Conservation (phyloP, 2,888 invertebrate species). For the Drosophila gaucha region DNA sequence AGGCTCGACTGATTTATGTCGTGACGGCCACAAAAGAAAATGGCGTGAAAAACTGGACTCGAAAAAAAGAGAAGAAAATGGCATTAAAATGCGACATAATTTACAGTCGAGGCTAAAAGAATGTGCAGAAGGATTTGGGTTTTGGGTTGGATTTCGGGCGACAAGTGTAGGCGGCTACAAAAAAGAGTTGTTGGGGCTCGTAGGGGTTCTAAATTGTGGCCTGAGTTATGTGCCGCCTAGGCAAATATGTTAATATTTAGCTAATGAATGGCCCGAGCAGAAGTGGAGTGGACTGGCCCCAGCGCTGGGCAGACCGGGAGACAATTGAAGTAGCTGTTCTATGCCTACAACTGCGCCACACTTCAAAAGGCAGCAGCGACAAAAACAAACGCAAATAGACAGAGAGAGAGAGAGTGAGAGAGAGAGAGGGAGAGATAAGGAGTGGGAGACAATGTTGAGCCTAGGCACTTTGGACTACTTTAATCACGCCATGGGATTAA, state of each 20-base stretch:
- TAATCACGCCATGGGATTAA: slow-evolving; percentile 81
- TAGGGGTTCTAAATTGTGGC: slow-evolving; percentile 52
- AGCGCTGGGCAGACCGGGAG: slow-evolving; percentile 26
- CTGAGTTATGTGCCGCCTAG: slow-evolving; percentile 64
- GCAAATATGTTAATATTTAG: slow-evolving; percentile 78
- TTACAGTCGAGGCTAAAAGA: slow-evolving; percentile 51
- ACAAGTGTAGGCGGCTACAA: slow-evolving; percentile 28
- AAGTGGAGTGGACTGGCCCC: background rate
- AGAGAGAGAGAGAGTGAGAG: background rate
- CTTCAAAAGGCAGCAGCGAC: slow-evolving; percentile 53
- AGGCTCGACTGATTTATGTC: slow-evolving; percentile 63
- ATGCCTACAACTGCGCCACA: slow-evolving; percentile 26
- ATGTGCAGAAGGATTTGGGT: slow-evolving; percentile 16
- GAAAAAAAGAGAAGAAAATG: slow-evolving; percentile 4
- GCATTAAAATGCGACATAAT: slow-evolving; percentile 66
- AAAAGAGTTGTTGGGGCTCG: slow-evolving; percentile 39
- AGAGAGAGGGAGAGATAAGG: background rate
- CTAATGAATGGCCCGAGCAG: slow-evolving; percentile 63
- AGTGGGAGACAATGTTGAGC: slow-evolving; percentile 12
- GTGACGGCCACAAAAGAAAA: slow-evolving; percentile 31
- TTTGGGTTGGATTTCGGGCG: slow-evolving; percentile 8
- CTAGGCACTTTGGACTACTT: slow-evolving; percentile 68
- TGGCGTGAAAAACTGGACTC: slow-evolving; percentile 53
- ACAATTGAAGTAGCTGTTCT: slow-evolving; percentile 69
- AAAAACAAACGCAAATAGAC: slow-evolving; percentile 32